A percentile compares a stretch with the other conserved stretches of the same genome.
Conservation (phyloP, 2,888 invertebrate genomes). For the Volucella inflata region DNA sequence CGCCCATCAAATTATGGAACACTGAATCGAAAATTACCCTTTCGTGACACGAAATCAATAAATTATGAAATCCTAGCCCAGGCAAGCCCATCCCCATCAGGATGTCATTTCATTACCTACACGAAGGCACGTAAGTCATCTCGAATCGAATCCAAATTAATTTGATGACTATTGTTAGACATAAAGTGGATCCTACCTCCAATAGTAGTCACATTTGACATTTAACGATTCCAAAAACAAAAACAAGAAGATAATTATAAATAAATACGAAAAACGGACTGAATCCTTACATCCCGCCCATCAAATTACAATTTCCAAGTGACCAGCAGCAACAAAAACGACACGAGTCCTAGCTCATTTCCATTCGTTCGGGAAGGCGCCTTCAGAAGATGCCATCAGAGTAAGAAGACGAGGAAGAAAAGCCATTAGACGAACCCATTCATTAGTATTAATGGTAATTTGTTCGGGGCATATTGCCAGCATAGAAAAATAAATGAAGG, state of each 20-base stretch:
- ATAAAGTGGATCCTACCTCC: slow-evolving; percentile 23
- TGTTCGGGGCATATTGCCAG: slow-evolving; percentile 70
- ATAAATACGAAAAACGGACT: slow-evolving; percentile 14
- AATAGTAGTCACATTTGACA: slow-evolving; percentile 50
- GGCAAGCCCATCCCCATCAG: neutral
- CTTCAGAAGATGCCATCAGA: slow-evolving; percentile 46
- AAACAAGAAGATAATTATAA: too few relatives aligned
- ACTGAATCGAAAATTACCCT: slow-evolving; percentile 13
- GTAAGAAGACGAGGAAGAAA: slow-evolving; percentile 41
- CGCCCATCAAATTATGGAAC: slow-evolving; percentile 28
- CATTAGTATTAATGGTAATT: slow-evolving; percentile 72
- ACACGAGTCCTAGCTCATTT: slow-evolving; percentile 30
- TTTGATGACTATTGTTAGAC: slow-evolving; percentile 43
- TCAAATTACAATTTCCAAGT: slow-evolving; percentile 43
- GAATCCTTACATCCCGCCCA: slow-evolving; percentile 35
- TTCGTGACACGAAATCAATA: slow-evolving; percentile 29
- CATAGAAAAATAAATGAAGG: slow-evolving; percentile 59
- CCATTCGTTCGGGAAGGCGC: slow-evolving; percentile 18
- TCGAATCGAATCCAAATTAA: slow-evolving; percentile 51
- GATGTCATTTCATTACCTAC: too few relatives aligned
- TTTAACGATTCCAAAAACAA: neutral
- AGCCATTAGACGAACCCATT: slow-evolving; percentile 67
- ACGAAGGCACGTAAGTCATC: slow-evolving; percentile 12
- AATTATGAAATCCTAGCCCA: slow-evolving; percentile 28
- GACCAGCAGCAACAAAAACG: slow-evolving; percentile 29